A percentile compares a stretch with the other conserved stretches of the same genome.
These are phyloP conservation scores for Lasioglossum albipes DNA, from an alignment of 1,140 invertebrate species.

Conservation along the genomic window DNA sequence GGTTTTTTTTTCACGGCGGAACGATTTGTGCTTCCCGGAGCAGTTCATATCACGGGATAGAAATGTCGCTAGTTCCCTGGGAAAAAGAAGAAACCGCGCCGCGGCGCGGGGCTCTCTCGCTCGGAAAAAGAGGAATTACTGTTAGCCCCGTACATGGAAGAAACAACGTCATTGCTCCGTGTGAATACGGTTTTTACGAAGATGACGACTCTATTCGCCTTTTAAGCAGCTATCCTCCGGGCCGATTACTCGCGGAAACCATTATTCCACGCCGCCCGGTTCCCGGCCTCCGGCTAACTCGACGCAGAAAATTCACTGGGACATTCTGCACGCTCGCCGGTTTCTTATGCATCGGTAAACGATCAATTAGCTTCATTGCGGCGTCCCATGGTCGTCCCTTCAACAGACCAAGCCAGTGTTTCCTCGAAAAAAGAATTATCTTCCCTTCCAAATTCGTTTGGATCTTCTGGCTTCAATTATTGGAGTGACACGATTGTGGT, in stretches of 20 bases:
- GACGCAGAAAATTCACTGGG: slow-evolving; percentile 12
- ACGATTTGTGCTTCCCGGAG: slow-evolving; percentile 1
- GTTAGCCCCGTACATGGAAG: slow-evolving; percentile 45
- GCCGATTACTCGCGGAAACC: slow-evolving; percentile 22
- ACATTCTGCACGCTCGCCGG: neutral
- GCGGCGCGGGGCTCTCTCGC: neutral
- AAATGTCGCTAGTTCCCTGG: slow-evolving; percentile 26
- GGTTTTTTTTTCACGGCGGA: neutral
- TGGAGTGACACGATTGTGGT: too few relatives aligned
- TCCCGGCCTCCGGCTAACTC: neutral
- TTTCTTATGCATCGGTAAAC: neutral
- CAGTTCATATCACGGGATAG: slow-evolving; percentile 37
- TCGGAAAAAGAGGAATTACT: slow-evolving; percentile 48
- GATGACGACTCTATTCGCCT: slow-evolving; percentile 51
- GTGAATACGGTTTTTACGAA: slow-evolving; percentile 49
- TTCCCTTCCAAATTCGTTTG: too few relatives aligned
- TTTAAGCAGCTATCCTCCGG: slow-evolving; percentile 33
- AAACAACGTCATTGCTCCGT: slow-evolving; percentile 51
- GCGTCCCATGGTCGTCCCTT: neutral
- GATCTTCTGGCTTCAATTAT: too few relatives aligned
- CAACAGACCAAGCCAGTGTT: neutral
- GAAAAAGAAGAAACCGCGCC: slow-evolving; percentile 30
- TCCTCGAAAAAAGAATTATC: too few relatives aligned
- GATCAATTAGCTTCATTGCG: slow-evolving; percentile 26
- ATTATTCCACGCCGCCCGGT: slow-evolving; percentile 18